phyloP scores from a whole-genome alignment of 2,797 vertebrate genomes.

The Antennarius maculatus region DNA sequence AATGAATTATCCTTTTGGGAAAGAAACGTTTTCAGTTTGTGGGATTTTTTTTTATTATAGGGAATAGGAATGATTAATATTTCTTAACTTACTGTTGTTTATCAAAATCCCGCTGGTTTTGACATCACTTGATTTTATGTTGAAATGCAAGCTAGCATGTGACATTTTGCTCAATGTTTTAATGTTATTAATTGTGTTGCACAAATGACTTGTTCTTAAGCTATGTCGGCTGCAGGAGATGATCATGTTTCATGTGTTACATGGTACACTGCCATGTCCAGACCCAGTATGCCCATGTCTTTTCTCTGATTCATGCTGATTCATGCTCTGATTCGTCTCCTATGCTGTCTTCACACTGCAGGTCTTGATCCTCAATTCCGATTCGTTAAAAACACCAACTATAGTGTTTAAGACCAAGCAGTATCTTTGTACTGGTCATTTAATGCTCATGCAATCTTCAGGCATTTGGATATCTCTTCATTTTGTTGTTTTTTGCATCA shows the following conservation, averaged over 20 bases:
- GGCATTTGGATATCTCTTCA: constrained; percentile 1
- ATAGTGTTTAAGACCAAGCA: background rate
- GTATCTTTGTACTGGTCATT: background rate
- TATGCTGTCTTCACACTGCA: constrained; percentile 7
- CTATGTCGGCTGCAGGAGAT: background rate
- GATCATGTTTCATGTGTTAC: background rate
- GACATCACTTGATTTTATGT: background rate
- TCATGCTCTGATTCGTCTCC: background rate
- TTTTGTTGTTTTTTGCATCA: constrained; percentile 42
- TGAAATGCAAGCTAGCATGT: constrained; percentile 1
- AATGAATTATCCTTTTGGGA: background rate
- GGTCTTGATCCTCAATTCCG: no score
- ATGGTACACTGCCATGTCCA: constrained; percentile 9
- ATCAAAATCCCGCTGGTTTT: background rate
- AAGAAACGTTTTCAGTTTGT: background rate
- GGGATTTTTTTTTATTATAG: background rate
- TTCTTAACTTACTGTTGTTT: background rate
- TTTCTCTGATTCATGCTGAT: constrained; percentile 16
- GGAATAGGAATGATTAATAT: background rate
- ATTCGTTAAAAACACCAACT: background rate
- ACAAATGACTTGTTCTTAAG: background rate
- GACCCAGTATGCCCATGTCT: constrained; percentile 2
- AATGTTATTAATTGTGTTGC: background rate
- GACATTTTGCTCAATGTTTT: background rate
- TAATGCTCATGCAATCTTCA: background rate